phyloP scores from a whole-genome alignment of 2,797 vertebrate species.

The Fundulus diaphanus region DNA sequence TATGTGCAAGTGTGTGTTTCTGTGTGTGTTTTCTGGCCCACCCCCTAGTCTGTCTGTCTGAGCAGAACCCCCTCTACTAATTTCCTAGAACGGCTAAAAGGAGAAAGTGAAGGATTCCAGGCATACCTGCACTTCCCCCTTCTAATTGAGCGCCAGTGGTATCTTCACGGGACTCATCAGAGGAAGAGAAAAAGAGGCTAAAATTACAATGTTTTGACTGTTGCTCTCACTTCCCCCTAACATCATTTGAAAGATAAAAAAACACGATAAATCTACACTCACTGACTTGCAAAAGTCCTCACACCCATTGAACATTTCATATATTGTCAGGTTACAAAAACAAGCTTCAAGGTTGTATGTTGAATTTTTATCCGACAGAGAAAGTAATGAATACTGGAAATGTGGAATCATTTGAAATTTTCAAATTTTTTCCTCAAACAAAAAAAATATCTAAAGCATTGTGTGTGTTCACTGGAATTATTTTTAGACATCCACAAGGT shows the following conservation, averaged over 20 bases:
- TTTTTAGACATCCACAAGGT: background rate
- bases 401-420: background rate
- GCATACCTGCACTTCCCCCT: slow-evolving; percentile 63
- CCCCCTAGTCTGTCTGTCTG: slow-evolving; percentile 43
- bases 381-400: background rate
- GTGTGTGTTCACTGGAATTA: background rate
- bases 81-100: slow-evolving; percentile 58
- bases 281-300: background rate
- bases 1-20: slow-evolving; percentile 12
- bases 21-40: slow-evolving; percentile 37
- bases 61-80: slow-evolving; percentile 45
- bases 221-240: slow-evolving; percentile 14
- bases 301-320: background rate
- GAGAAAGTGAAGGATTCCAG: slow-evolving; percentile 77
- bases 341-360: background rate
- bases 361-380: background rate
- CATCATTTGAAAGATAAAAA: background rate
- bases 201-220: slow-evolving; percentile 29
- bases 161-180: slow-evolving; percentile 57
- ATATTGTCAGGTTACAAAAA: background rate
- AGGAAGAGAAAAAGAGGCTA: slow-evolving; percentile 37
- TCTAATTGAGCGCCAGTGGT: slow-evolving; percentile 59
- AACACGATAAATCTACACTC: background rate
- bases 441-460: background rate
- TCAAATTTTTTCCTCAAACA: background rate